Base-by-base conservation (phyloP, 2,797 vertebrate species). In the Ctenochaetus hawaiiensis region DNA sequence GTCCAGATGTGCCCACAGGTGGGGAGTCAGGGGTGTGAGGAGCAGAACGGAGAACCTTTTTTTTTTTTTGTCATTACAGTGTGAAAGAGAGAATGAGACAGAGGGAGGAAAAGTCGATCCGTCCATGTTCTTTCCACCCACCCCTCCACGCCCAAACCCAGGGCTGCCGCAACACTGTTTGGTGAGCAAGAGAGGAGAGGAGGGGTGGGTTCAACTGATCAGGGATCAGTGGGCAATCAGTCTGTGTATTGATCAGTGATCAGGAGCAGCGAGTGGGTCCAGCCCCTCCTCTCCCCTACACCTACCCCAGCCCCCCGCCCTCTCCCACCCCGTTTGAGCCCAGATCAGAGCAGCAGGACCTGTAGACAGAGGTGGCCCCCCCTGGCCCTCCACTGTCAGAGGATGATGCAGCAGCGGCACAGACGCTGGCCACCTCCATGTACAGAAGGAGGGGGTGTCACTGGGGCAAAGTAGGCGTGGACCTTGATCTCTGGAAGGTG, bases 401-500 rank as follows among this genome's bases (percentile, higher is more conserved):
- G 96, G 87, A 98, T 96, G 78, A 97, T 93, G 64, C 97, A 98
- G 91, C 97, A 98, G 88, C 96, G 95, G 92, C 97, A 98, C 83
- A 98, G 94, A 77, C 96, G 96, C 84, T 96, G 96, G 56, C 96
- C 95, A 0, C 96, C 94, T 72, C 97, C 96, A 56, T 97, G 96
- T 41, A 96, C 96, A 0, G 97, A 96, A 0, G 96, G 96, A 3
- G 97, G 96, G 0, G 97, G 97, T 4, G 97, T 98, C 64, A 97
- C 96, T 0, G 97, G 97, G 26, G 97, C 97, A 67, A 98, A 98
- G 92, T 98, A 98, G 89, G 97, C 97, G 0, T 98, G 97, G 79
- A 98, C 96, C 85, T 97, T 97, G 87, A 98, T 97, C 0, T 97
- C 96, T 73, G 97, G 97, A 78, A 98, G 96, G 80, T 98, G 97